Evolutionary conservation across 2,797 vertebrate genomes (phyloP).

Genomic region (Danio tinwini): DNA sequence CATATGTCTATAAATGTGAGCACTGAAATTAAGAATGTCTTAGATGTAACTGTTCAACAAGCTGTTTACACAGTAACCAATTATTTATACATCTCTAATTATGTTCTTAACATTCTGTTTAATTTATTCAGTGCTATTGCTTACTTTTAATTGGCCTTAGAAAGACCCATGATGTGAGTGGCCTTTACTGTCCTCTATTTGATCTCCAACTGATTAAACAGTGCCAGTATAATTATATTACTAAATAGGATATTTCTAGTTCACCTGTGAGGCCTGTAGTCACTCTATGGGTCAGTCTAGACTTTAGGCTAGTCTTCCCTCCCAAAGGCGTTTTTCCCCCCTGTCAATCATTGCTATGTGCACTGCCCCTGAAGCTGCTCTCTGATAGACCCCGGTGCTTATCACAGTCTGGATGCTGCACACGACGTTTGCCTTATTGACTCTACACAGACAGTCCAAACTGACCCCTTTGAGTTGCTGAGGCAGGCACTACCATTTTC

Average conservation of each 20-base stretch:
- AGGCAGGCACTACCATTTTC: slow-evolving; percentile 30
- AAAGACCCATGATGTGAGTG: neutral
- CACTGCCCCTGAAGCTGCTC: slow-evolving; percentile 9
- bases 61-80: neutral
- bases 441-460: slow-evolving; percentile 14
- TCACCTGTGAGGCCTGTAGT: neutral
- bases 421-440: slow-evolving; percentile 21
- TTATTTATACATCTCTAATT: neutral
- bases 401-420: slow-evolving; percentile 8
- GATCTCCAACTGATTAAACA: neutral
- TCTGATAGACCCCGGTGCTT: slow-evolving; percentile 19
- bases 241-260: neutral
- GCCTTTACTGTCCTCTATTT: slow-evolving; percentile 2
- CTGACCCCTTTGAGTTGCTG: slow-evolving; percentile 3
- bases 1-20: neutral
- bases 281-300: neutral
- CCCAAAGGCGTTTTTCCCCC: slow-evolving; percentile 8
- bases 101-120: neutral
- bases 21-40: neutral
- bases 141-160: neutral
- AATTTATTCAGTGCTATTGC: no score
- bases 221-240: neutral
- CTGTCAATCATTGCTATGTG: slow-evolving; percentile 21
- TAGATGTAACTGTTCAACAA: neutral
- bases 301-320: neutral